These are phyloP conservation scores for Ciconia boyciana DNA, from an alignment of 2,113 vertebrate genomes.

Conservation along the genomic window DNA sequence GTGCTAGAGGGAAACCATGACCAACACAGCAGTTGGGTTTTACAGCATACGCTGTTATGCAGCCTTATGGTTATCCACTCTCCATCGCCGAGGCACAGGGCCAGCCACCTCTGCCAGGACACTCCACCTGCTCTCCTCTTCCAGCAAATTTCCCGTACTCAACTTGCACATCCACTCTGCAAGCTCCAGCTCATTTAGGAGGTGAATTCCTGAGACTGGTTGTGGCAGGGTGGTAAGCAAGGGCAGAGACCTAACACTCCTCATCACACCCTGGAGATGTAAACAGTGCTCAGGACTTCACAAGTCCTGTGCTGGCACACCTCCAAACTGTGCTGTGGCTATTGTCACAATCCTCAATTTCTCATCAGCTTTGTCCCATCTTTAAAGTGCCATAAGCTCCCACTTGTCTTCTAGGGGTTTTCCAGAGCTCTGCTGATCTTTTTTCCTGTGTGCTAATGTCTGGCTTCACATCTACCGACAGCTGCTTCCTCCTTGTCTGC, in stretches of 20 bases:
- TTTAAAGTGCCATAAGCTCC: not conserved
- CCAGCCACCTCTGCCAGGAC: not conserved
- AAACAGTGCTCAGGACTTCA: not conserved
- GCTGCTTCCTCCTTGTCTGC: not conserved
- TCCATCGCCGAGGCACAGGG: not conserved
- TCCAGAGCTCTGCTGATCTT: not conserved
- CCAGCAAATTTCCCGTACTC: not conserved
- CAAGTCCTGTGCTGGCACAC: not conserved
- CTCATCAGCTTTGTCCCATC: not conserved
- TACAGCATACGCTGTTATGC: fast-evolving
- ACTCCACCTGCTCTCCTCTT: not conserved
- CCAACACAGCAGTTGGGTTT: not conserved
- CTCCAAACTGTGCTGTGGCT: not conserved
- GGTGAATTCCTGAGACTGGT: not conserved
- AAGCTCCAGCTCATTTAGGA: not conserved
- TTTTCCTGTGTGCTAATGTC: not conserved
- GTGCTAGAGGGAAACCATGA: not conserved
- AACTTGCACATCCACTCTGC: not conserved
- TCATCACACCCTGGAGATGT: not conserved
- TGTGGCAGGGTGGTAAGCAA: fast-evolving
- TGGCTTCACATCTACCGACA: not conserved
- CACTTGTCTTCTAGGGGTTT: not conserved
- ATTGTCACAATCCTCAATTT: not conserved
- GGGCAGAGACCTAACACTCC: not conserved
- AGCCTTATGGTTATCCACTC: fast-evolving